phyloP scores from a whole-genome alignment of 2,888 invertebrate species.

The Calliopum simillimum region DNA sequence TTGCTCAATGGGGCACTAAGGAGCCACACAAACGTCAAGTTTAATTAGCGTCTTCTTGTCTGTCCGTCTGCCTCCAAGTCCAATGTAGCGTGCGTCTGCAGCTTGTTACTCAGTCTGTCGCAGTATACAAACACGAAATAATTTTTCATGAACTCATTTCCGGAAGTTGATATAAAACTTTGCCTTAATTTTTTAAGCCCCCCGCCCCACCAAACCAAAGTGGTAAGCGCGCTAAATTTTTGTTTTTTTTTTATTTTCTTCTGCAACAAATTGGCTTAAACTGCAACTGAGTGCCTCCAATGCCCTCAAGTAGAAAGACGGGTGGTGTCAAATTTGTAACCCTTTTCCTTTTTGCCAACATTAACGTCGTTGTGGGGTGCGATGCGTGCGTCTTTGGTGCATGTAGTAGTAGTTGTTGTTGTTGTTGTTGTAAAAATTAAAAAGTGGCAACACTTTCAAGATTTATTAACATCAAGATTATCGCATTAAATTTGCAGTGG shows the following conservation, averaged over 20 bases:
- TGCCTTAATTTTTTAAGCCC: slow-evolving; percentile 12
- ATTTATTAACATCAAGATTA: slow-evolving; percentile 66
- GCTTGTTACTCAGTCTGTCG: slow-evolving; percentile 32
- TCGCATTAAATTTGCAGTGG: slow-evolving; percentile 59
- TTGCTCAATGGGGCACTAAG: background rate
- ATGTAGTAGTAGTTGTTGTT: slow-evolving; percentile 12
- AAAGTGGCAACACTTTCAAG: slow-evolving; percentile 62
- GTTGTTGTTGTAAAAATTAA: slow-evolving; percentile 50
- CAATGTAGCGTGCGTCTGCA: background rate
- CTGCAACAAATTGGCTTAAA: slow-evolving; percentile 58
- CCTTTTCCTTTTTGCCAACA: slow-evolving; percentile 38
- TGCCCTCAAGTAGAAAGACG: no score
- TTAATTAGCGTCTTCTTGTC: slow-evolving; percentile 47
- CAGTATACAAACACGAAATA: slow-evolving; percentile 43
- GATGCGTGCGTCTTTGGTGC: background rate
- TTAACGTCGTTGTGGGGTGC: background rate
- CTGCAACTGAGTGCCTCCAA: slow-evolving; percentile 50
- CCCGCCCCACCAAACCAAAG: background rate
- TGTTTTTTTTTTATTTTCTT: background rate
- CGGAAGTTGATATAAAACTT: slow-evolving; percentile 28
- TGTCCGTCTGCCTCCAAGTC: background rate
- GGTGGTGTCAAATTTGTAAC: slow-evolving; percentile 51
- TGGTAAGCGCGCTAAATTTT: slow-evolving; percentile 48
- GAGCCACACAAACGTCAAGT: slow-evolving; percentile 44
- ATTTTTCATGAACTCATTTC: slow-evolving; percentile 50